These are phyloP conservation scores for Heliangelus exortis DNA, from an alignment of 2,797 vertebrate genomes.

Conservation along the genomic window DNA sequence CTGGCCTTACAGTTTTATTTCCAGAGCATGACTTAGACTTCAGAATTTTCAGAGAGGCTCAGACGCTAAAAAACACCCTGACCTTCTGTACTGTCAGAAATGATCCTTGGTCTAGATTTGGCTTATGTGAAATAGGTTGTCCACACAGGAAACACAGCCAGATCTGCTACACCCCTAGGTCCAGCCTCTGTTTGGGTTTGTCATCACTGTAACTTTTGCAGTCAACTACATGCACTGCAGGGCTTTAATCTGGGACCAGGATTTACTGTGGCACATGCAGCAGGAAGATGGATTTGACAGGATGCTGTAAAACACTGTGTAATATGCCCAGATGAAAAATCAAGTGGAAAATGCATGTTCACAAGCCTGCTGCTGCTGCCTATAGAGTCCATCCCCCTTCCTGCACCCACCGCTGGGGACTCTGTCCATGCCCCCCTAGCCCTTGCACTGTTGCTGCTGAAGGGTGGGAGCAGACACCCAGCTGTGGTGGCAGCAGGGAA, in stretches of 20 bases:
- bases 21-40: neutral
- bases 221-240: accelerated
- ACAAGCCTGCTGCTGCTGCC: neutral
- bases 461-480: neutral
- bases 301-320: neutral
- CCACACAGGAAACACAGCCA: neutral
- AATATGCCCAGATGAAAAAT: neutral
- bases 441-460: neutral
- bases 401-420: neutral
- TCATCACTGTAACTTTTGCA: neutral
- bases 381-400: neutral
- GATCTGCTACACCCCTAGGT: neutral
- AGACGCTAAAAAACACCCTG: neutral
- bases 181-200: neutral
- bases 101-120: neutral
- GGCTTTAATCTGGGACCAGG: neutral
- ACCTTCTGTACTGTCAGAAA: neutral
- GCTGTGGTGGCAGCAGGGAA: neutral
- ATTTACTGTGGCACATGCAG: neutral
- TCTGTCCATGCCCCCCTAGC: neutral
- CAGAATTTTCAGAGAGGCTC: neutral
- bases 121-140: neutral
- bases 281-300: neutral
- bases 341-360: neutral
- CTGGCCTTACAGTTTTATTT: accelerated